Evolutionary conservation across 1,140 invertebrate genomes (phyloP), one percentile per base, ranked within the genome.

Genomic region (Vollenhovia emeryi): DNA sequence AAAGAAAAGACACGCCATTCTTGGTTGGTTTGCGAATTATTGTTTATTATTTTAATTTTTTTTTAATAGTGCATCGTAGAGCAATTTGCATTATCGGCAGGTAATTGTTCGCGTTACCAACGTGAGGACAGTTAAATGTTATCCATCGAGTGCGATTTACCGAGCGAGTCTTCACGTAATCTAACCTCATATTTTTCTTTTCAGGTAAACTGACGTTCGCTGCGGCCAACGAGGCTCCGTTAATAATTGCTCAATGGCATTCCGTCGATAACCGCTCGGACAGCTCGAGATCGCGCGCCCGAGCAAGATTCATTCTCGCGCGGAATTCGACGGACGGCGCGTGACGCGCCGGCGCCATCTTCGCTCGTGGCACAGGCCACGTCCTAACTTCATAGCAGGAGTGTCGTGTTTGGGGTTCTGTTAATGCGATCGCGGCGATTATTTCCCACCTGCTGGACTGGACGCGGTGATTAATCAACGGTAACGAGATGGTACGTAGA

Each of bases 341-440:
- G 15, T 30, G n/a, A n/a, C n/a, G 27, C 13, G 62, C 55, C 59
- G 86, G 83, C 91, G 91, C 91, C 86, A 87, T 90, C 80, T 91
- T 87, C 73, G 24, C 9, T 71, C 30, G 45, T 66, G 59, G 50
- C 71, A 91, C 74, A 50, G 87, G 92, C 92, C 92, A 93, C 92
- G 92, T 93, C 91, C 84, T 90, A 90, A 93, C 89, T 93, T 92
- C 76, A 92, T 91, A 86, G 90, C 85, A 86, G 84, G 83, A 80
- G 87, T 78, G 57, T 88, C 87, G 30, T 90, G 86, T 91, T 91
- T 90, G 48, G 80, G 74, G 83, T 2, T 21, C 60, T 50, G 43
- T 75, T 90, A 36, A 79, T 71, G 18, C 33, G 27, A 2, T 7
- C 9, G 11, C 87, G 74, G 74, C 75, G 71, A 76, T 85, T 24